Evolutionary conservation across 2,797 vertebrate species (phyloP), one percentile per base, ranked within the genome.

Genomic region (Takifugu rubripes): DNA sequence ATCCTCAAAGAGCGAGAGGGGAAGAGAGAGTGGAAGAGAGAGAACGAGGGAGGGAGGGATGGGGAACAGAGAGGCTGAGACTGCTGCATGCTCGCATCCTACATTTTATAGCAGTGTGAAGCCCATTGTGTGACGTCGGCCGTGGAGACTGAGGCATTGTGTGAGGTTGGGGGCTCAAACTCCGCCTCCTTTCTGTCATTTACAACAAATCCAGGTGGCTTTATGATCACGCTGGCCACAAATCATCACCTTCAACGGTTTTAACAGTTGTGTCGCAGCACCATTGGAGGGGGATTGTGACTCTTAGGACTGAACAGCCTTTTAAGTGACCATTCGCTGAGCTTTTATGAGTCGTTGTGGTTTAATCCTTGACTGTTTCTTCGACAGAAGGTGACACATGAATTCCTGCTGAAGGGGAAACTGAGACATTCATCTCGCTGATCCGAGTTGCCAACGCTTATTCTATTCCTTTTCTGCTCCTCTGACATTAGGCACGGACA

Each of bases 121-220:
- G 87, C 84, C 76, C 88, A 89, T 93, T 94, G 93, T 94, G 87
- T 92, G 93, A 91, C 92, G 91, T 89, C 86, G 89, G 87, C 81
- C 75, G 87, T 86, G 52, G 88, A 84, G 89, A 77, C 64, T 42
- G 65, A 56, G 50, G 53, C 74, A 71, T 85, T 84, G 75, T 82
- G 68, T 48, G 50, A 59, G 73, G 75, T 63, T 70, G 70, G 67
- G 21, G 66, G 73, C 78, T 71, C 46, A 66, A 56, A 49, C 54
- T 10, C 52, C 21, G 48, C 57, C 16, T 27, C 48, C 17, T 44
- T 46, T 43, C 17, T 36, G 5, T 64, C 61, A 58, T 25, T 63
- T 52, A 16, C 5, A 63, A 27, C 33, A 57, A 57, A 21, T 17
- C 6, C 47, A 59, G 57, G 52, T 54, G 61, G 53, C 40, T 70